These are phyloP conservation scores for Platorchestia sp. DNA, from an alignment of 1,140 invertebrate genomes.

Conservation along the genomic window DNA sequence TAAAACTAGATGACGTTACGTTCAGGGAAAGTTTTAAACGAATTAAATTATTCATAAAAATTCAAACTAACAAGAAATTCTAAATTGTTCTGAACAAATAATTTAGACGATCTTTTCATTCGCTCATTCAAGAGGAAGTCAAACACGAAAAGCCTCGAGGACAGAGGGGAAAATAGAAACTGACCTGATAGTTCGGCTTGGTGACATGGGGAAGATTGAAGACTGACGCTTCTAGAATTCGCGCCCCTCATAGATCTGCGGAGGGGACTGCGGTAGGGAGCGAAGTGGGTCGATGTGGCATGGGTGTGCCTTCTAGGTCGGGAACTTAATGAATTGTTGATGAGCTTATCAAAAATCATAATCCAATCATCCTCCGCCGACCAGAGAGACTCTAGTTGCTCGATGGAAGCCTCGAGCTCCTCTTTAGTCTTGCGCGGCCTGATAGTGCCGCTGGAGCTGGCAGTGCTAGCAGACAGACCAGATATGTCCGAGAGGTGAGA, in stretches of 20 bases:
- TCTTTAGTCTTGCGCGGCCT: constrained; percentile 65
- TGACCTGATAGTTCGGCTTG: constrained; percentile 43
- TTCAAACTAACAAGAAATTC: too few relatives aligned
- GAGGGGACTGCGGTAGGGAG: constrained; percentile 58
- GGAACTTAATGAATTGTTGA: constrained; percentile 62
- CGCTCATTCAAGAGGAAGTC: too few relatives aligned
- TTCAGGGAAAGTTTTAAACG: too few relatives aligned
- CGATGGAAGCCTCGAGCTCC: constrained; percentile 63
- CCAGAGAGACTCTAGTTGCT: constrained; percentile 65
- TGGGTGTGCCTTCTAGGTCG: constrained; percentile 62
- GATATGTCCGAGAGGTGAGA: constrained; percentile 44
- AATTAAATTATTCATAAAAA: too few relatives aligned
- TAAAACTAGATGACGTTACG: too few relatives aligned
- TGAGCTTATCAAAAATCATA: constrained; percentile 66
- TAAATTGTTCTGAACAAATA: too few relatives aligned
- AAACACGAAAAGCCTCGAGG: too few relatives aligned
- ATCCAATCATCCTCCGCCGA: constrained; percentile 66
- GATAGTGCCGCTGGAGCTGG: constrained; percentile 61
- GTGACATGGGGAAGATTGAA: constrained; percentile 58
- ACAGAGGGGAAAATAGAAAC: too few relatives aligned
- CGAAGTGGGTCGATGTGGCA: constrained; percentile 51
- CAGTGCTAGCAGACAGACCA: constrained; percentile 56
- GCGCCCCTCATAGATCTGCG: constrained; percentile 61
- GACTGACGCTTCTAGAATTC: constrained; percentile 22
- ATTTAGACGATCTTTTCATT: too few relatives aligned